Percentiles rank a stretch among this genome's conserved stretches.
Evolutionary conservation across 2,113 vertebrate genomes (phyloP).

Genomic region (Pipra filicauda): DNA sequence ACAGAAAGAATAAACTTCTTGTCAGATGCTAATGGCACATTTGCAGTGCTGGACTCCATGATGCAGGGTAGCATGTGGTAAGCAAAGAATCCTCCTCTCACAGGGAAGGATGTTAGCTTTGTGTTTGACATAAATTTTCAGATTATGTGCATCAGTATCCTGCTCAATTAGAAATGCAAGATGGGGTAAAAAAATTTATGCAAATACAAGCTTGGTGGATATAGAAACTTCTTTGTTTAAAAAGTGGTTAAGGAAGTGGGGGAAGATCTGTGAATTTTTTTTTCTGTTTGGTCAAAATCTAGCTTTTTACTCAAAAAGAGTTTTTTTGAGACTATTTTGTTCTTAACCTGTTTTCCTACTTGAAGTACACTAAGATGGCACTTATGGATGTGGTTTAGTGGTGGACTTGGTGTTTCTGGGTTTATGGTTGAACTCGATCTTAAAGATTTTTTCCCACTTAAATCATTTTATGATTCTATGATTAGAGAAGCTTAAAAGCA

Average conservation of each 20-base stretch:
- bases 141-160: neutral
- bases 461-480: neutral
- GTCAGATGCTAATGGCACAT: neutral
- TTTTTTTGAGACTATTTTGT: neutral
- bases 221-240: neutral
- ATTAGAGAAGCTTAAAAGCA: neutral
- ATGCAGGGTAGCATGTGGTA: neutral
- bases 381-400: neutral
- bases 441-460: neutral
- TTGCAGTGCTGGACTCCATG: neutral
- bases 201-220: neutral
- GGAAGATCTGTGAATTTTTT: neutral
- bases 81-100: neutral
- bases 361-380: neutral
- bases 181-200: accelerated
- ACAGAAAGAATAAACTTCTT: neutral
- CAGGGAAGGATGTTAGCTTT: neutral
- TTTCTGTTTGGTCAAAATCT: neutral
- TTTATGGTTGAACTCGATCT: neutral
- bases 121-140: neutral
- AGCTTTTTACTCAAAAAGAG: neutral
- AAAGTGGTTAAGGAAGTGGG: neutral
- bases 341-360: neutral
- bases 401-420: neutral
- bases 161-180: neutral